Evolutionary conservation across 1,140 invertebrate species (phyloP), one percentile per base, ranked within the genome.

Genomic region (Cydia fagiglandana): DNA sequence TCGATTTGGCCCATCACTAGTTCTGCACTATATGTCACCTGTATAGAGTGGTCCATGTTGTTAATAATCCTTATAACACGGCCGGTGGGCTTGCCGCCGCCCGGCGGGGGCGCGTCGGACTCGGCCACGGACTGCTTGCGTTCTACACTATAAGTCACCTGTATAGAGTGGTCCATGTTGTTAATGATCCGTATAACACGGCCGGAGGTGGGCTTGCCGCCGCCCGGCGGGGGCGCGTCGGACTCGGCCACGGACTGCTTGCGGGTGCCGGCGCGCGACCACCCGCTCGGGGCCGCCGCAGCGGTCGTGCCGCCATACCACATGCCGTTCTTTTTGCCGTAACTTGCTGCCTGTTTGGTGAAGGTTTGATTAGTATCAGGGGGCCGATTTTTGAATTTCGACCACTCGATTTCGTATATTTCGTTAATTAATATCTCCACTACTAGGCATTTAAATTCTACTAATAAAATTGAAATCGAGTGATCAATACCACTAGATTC

Each of bases 111-210:
- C 66, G 95, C 94, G 86, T 96, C 96, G 73, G 95, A 95, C 86
- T 96, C 95, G 81, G 95, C 95, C 81, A 95, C 95, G 77, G 95
- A 95, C 76, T 95, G 95, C 91, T 95, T 95, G 81, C 5, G 30
- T 41, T 41, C 9, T 41, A 10, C 38, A 41, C 38, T 1, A 47
- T 2, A 56, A 56, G 15, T 45, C 41, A 97, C 97, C 95, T 98
- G 97, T 81, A 98, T 96, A 34, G 96, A 96, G 85, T 98, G 97
- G 90, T 98, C 97, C 93, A 96, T 95, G 87, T 97, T 97, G 92
- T 98, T 98, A 86, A 98, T 97, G 86, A 98, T 97, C 75, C 97
- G 94, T 84, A 98, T 98, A 76, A 98, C 96, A 77, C 97, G 94
- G 56, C 97, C 97, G 24, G 97, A 96, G 78, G 95, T 95, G 38